Evolutionary conservation across 2,888 invertebrate genomes (phyloP).

Genomic region (Scaptomyza cyrtandrae): DNA sequence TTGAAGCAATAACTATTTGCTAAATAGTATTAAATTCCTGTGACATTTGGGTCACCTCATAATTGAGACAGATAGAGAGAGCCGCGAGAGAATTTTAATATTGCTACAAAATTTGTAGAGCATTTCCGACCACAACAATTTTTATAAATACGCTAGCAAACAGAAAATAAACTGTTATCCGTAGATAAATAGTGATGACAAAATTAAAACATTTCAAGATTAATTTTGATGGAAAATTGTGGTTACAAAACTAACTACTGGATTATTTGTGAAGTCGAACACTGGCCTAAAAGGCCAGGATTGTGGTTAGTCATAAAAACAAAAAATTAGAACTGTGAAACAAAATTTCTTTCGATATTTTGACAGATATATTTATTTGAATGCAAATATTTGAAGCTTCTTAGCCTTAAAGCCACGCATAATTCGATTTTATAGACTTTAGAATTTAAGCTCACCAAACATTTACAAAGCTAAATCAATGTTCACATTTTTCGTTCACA

Average conservation of each 20-base stretch:
- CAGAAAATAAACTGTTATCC: background rate
- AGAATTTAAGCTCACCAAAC: background rate
- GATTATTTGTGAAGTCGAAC: background rate
- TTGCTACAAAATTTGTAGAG: background rate
- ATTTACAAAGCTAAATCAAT: background rate
- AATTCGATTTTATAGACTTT: background rate
- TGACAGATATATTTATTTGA: too few species aligned
- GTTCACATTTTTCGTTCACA: background rate
- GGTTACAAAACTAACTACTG: background rate
- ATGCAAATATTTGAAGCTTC: too few species aligned
- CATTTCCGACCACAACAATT: background rate
- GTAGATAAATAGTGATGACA: background rate
- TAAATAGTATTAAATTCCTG: conserved; percentile 9
- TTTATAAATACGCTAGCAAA: background rate
- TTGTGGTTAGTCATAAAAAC: too few species aligned
- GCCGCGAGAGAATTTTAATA: background rate
- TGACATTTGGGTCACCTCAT: conserved; percentile 3
- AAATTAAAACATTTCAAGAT: background rate
- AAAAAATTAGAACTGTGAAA: too few species aligned
- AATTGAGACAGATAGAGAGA: background rate
- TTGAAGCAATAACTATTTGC: conserved; percentile 4
- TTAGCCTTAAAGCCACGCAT: background rate
- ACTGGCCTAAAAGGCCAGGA: background rate
- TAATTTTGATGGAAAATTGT: background rate
- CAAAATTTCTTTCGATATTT: too few species aligned